phyloP scores from a whole-genome alignment of 1,140 invertebrate genomes.

The Ooceraea biroi region DNA sequence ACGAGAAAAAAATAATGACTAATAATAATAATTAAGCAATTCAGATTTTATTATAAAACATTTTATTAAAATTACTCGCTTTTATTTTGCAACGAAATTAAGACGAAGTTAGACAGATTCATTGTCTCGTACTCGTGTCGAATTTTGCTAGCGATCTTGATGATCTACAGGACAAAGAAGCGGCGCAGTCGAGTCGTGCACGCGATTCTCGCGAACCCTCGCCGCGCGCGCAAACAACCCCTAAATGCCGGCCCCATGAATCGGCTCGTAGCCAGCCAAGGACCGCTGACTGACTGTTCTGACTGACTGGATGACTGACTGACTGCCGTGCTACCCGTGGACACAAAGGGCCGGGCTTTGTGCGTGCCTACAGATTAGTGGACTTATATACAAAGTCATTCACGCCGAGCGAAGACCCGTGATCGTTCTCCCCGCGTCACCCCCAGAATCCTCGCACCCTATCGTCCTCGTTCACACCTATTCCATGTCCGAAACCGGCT shows the following conservation, averaged over 20 bases:
- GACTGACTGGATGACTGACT: slow-evolving; percentile 66
- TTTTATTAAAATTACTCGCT: too few species aligned
- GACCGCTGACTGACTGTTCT: slow-evolving; percentile 60
- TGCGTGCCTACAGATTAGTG: slow-evolving; percentile 82
- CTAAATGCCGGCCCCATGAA: slow-evolving; percentile 61
- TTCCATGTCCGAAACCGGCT: slow-evolving; percentile 69
- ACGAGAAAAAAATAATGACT: too few species aligned
- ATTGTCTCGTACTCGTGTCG: neutral
- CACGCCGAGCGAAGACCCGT: slow-evolving; percentile 57
- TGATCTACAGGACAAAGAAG: slow-evolving; percentile 26
- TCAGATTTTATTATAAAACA: too few species aligned
- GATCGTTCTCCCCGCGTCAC: slow-evolving; percentile 34
- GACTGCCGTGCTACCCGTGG: slow-evolving; percentile 69
- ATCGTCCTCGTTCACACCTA: slow-evolving; percentile 70
- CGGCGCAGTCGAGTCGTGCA: slow-evolving; percentile 6
- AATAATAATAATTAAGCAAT: too few species aligned
- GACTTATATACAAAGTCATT: slow-evolving; percentile 81
- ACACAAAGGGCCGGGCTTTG: slow-evolving; percentile 76
- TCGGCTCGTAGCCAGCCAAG: slow-evolving; percentile 1
- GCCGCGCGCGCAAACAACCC: slow-evolving; percentile 57
- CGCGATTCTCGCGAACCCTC: slow-evolving; percentile 44
- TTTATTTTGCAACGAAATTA: too few species aligned
- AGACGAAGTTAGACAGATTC: neutral
- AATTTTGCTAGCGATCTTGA: neutral
- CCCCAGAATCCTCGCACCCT: slow-evolving; percentile 15